These are phyloP conservation scores for Sinhomidia bicolor DNA, from an alignment of 2,888 invertebrate genomes.

Conservation along the genomic window DNA sequence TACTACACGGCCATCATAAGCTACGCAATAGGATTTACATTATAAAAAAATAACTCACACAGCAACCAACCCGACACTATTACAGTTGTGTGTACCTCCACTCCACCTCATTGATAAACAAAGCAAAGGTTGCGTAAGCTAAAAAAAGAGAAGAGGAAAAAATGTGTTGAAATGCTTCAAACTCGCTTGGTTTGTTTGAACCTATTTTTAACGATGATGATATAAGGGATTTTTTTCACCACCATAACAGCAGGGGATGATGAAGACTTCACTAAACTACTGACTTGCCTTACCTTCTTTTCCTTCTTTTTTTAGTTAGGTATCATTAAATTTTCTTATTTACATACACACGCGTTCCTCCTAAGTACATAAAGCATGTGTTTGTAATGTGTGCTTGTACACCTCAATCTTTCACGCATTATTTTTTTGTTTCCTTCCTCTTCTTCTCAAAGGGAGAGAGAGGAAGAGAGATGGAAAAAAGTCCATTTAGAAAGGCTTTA, in stretches of 20 bases:
- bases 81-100: too few species aligned
- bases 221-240: background rate
- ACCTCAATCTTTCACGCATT: slow-evolving; percentile 3
- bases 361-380: slow-evolving; percentile 1
- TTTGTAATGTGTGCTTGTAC: background rate
- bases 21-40: too few species aligned
- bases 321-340: background rate
- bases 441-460: too few species aligned
- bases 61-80: background rate
- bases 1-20: too few species aligned
- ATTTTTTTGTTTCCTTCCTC: background rate
- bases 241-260: background rate
- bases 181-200: too few species aligned
- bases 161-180: slow-evolving; percentile 23
- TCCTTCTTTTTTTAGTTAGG: too few species aligned
- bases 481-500: background rate
- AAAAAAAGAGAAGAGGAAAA: background rate
- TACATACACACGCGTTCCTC: background rate
- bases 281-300: background rate
- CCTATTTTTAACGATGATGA: background rate
- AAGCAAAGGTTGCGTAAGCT: too few species aligned
- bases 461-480: too few species aligned
- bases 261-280: background rate
- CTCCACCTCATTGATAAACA: slow-evolving; percentile 61
- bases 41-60: background rate